Percentiles rank a stretch among this genome's conserved stretches.
Conservation (phyloP, 2,113 vertebrate species). For the Crotophaga sulcirostris region DNA sequence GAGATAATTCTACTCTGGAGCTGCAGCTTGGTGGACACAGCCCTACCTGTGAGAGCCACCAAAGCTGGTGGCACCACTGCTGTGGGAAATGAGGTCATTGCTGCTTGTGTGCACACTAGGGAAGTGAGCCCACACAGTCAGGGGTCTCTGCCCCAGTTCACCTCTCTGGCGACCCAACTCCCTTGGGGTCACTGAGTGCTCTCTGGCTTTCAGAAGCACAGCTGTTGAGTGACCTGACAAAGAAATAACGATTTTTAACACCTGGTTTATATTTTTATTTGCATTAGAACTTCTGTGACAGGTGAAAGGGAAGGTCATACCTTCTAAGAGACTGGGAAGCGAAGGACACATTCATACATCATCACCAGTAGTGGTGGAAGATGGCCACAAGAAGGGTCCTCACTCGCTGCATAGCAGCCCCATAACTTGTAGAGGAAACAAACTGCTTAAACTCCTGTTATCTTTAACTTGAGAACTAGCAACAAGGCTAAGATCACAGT, state of each 20-base stretch:
- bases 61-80: neutral
- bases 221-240: neutral
- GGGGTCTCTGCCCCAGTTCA: neutral
- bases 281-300: neutral
- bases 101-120: fast-evolving
- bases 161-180: fast-evolving
- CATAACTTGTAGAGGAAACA: neutral
- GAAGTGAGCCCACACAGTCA: neutral
- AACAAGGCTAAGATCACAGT: neutral
- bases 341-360: neutral
- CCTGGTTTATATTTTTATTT: neutral
- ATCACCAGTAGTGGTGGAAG: neutral
- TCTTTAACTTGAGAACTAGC: neutral
- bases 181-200: neutral
- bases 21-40: neutral
- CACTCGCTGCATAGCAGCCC: fast-evolving
- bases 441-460: neutral
- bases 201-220: neutral
- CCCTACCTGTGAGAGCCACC: neutral
- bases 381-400: neutral
- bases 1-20: neutral
- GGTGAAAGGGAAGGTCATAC: neutral
- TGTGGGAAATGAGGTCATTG: neutral
- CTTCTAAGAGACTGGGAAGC: neutral
- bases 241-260: neutral